A percentile compares a stretch with the other conserved stretches of the same genome.
These are phyloP conservation scores for Manis crassicaudata DNA, from an alignment of 2,797 vertebrate genomes.

Conservation along the genomic window DNA sequence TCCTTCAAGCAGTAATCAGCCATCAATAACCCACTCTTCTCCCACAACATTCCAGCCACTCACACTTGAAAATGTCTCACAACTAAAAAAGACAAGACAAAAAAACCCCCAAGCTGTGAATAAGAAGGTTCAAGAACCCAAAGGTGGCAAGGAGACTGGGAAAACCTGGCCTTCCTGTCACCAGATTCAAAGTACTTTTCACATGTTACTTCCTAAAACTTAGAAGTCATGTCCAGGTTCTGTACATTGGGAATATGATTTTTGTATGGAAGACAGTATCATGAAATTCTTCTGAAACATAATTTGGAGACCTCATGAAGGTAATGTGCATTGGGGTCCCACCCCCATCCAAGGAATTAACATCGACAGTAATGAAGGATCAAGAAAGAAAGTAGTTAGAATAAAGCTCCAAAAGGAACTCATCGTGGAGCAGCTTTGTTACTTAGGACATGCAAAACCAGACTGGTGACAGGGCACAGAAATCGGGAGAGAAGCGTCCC, in stretches of 20 bases:
- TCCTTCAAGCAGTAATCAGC: not conserved
- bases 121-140: constrained; percentile 2
- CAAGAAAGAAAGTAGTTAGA: not conserved
- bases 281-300: not conserved
- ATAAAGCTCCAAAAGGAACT: not conserved
- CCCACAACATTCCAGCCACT: not conserved
- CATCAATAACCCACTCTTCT: not conserved
- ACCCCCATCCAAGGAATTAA: not conserved
- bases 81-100: not conserved
- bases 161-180: not conserved
- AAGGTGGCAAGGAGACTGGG: not conserved
- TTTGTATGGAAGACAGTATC: not conserved
- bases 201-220: not conserved
- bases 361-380: not conserved
- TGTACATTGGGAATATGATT: not conserved
- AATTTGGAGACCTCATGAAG: not conserved
- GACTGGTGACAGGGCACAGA: not conserved
- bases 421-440: not conserved
- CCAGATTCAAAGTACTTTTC: not conserved
- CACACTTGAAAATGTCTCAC: not conserved
- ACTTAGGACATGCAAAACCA: not conserved
- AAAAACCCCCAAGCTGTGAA: not conserved
- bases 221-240: not conserved
- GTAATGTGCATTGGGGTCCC: not conserved
- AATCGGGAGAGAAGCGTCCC: not conserved